Base-by-base conservation (phyloP, 2,888 invertebrate genomes). In the Brachyptera putata region DNA sequence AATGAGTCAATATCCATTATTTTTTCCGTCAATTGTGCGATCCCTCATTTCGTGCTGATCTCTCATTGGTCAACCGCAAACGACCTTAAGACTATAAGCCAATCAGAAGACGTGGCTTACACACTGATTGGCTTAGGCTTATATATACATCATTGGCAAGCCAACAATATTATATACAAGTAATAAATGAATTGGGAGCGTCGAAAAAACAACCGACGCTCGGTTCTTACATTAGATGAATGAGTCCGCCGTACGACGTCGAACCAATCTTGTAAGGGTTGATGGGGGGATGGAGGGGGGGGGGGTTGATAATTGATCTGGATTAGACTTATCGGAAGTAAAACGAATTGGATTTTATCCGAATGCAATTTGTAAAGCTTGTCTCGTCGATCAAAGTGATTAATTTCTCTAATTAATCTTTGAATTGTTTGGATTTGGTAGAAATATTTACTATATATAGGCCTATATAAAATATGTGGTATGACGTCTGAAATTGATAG, bases 291-390 rank as follows among this genome's bases (percentile, higher is more conserved):
- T 55, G 41, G 60, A 60, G 55, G 41, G 39, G 57, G 43, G 34
- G 55, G 41, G 21, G 59, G 62, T 62, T 59, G 48, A 62, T 62
- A 62, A 62, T 62, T 62, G 62, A 62, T 55, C 58, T 59, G 57
- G 57, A 24, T 57, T 56, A 50, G 57, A 50, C 60, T 49, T 60
- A 56, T 57, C 61, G 21, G 18, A 57, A 41, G 46, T 39, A 18
- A 56, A 59, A 59, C 62, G 62, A 59, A 62, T 62, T 56, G 61
- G 56, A 24, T 53, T 59, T 55, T 53, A 18, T 57, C 41, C n/a
- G 26, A 43, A 39, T 39, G 48, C 56, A 49, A 60, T 57, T 57
- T 60, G 50, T 50, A n/a, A n/a, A n/a, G n/a, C n/a, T n/a, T n/a
- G n/a, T n/a, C n/a, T n/a, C n/a, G n/a, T n/a, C n/a, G n/a, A n/a